These are phyloP conservation scores for Mimachlamys varia DNA, from an alignment of 2,888 invertebrate species.

Conservation along the genomic window DNA sequence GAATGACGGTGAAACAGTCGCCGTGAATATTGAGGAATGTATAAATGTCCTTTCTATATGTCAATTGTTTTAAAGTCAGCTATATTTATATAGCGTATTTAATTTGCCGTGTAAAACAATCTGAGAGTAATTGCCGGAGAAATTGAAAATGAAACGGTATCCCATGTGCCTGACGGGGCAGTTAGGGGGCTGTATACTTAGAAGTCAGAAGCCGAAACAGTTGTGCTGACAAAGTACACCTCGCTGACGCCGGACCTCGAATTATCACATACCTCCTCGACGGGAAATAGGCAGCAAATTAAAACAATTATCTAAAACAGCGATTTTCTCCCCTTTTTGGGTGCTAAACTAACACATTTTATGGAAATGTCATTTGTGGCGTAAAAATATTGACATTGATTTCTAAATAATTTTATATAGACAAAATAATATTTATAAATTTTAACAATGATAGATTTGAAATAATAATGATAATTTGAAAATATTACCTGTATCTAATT, in stretches of 20 bases:
- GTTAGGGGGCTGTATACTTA: conserved; percentile 6
- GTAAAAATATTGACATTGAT: not conserved
- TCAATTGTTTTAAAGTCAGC: conserved; percentile 31
- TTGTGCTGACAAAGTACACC: conserved; percentile 32
- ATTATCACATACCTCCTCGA: conserved; percentile 38
- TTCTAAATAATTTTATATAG: not conserved
- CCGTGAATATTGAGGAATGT: conserved; percentile 22
- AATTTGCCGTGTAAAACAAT: conserved; percentile 36
- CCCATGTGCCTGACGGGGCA: conserved; percentile 13
- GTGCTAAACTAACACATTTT: conserved; percentile 23
- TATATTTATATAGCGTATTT: conserved; percentile 27
- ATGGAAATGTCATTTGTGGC: not conserved
- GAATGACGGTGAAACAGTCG: not conserved
- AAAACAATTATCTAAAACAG: conserved; percentile 13
- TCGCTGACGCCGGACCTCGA: conserved; percentile 32
- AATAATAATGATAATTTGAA: not conserved
- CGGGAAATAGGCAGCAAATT: not conserved
- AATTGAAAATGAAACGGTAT: conserved; percentile 41
- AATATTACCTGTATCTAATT: not conserved
- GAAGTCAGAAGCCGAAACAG: conserved; percentile 31
- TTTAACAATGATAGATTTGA: not conserved
- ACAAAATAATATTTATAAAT: not conserved
- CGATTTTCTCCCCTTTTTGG: not conserved
- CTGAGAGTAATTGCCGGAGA: conserved; percentile 37
- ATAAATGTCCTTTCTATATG: conserved; percentile 5